phyloP scores from a whole-genome alignment of 2,797 vertebrate genomes.

The Microhierax caerulescens region DNA sequence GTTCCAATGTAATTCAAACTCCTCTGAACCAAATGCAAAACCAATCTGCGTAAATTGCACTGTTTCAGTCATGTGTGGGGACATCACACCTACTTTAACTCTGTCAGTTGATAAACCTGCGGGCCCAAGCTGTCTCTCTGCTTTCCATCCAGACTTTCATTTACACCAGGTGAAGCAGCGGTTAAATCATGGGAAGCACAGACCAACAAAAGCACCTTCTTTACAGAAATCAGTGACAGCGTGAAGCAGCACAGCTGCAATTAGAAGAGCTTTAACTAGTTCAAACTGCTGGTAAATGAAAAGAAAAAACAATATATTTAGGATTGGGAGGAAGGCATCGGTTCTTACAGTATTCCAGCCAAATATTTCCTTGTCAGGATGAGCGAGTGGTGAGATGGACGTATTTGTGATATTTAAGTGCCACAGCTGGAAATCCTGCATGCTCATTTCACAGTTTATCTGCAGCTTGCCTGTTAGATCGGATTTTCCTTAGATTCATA shows the following conservation, averaged over 20 bases:
- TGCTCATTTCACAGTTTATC: background rate
- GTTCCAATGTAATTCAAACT: background rate
- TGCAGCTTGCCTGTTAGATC: background rate
- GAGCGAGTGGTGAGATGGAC: background rate
- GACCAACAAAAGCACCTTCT: background rate
- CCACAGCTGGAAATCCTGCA: background rate
- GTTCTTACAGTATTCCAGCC: background rate
- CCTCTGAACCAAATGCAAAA: background rate
- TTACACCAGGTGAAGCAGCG: accelerated
- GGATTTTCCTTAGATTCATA: background rate
- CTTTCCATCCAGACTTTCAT: background rate
- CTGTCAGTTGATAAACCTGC: background rate
- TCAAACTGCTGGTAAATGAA: background rate
- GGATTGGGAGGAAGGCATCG: background rate
- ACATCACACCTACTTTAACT: background rate
- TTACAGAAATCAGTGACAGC: background rate
- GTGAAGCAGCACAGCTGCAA: background rate
- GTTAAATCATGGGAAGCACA: background rate
- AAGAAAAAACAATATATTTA: background rate
- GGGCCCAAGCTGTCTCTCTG: background rate
- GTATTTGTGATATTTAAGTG: background rate
- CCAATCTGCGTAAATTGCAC: background rate
- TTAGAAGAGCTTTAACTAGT: background rate
- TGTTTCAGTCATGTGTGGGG: accelerated
- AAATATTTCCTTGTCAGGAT: background rate